Conservation (phyloP, 2,888 invertebrate genomes). For the Hydraecia micacea region DNA sequence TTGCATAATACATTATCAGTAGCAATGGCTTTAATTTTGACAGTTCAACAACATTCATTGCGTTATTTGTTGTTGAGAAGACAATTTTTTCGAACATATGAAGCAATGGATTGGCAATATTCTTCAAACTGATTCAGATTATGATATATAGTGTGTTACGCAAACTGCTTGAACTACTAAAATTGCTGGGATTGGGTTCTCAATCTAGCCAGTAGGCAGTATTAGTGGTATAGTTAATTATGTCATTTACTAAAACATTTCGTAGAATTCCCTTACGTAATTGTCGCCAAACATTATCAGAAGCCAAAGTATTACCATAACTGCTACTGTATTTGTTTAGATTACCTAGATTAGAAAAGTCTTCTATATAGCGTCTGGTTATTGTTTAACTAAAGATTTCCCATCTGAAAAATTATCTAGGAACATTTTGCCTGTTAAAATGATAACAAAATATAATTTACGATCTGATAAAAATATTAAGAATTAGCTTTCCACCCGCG, state of each 20-base stretch:
- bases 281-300: conserved; percentile 11
- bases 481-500: too few relatives aligned
- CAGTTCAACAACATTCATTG: background rate
- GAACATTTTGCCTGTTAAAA: conserved; percentile 15
- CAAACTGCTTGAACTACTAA: too few relatives aligned
- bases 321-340: conserved; percentile 29
- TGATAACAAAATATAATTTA: conserved; percentile 56
- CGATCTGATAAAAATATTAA: conserved; percentile 21
- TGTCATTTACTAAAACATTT: background rate
- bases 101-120: background rate
- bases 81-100: background rate
- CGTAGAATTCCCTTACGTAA: conserved; percentile 30
- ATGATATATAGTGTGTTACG: background rate
- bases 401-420: conserved; percentile 17
- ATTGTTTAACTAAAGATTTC: conserved; percentile 47
- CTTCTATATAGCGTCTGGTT: conserved; percentile 30
- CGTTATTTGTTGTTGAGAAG: background rate
- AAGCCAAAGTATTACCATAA: conserved; percentile 25
- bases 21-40: background rate
- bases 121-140: background rate
- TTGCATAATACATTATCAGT: background rate
- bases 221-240: background rate
- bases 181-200: background rate
- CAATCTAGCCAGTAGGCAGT: background rate
- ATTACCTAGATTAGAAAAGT: conserved; percentile 39